These are phyloP conservation scores for Pyrrhia umbra DNA, from an alignment of 2,888 invertebrate species.

Conservation along the genomic window DNA sequence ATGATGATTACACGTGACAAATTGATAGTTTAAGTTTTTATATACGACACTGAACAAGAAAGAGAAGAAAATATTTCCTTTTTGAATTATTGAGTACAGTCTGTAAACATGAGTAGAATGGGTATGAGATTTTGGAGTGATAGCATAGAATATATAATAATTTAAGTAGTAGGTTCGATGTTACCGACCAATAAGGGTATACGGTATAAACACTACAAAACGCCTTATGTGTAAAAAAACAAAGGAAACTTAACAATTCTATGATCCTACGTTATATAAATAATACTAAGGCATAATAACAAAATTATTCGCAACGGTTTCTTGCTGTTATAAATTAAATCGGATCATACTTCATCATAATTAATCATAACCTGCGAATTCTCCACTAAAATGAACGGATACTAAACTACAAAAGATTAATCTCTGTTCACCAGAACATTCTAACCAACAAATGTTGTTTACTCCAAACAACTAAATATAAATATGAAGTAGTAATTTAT, in stretches of 20 bases:
- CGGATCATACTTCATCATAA: not conserved
- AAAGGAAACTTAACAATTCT: too few species aligned
- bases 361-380: not conserved
- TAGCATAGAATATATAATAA: too few species aligned
- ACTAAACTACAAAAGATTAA: not conserved
- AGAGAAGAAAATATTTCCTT: not conserved
- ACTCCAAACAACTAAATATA: slow-evolving; percentile 46
- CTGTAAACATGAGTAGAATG: too few species aligned
- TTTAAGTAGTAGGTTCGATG: too few species aligned
- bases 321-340: not conserved
- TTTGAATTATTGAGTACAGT: too few species aligned
- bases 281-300: not conserved
- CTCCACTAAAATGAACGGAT: not conserved
- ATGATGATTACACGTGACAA: slow-evolving; percentile 24
- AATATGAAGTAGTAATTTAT: slow-evolving; percentile 46
- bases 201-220: too few species aligned
- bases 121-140: too few species aligned
- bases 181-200: too few species aligned
- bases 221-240: too few species aligned
- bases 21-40: slow-evolving; percentile 40
- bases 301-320: not conserved
- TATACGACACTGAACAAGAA: not conserved
- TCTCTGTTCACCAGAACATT: not conserved
- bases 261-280: not conserved
- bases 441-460: slow-evolving; percentile 11